phyloP scores from a whole-genome alignment of 2,113 vertebrate species.

The Nerophis lumbriciformis region DNA sequence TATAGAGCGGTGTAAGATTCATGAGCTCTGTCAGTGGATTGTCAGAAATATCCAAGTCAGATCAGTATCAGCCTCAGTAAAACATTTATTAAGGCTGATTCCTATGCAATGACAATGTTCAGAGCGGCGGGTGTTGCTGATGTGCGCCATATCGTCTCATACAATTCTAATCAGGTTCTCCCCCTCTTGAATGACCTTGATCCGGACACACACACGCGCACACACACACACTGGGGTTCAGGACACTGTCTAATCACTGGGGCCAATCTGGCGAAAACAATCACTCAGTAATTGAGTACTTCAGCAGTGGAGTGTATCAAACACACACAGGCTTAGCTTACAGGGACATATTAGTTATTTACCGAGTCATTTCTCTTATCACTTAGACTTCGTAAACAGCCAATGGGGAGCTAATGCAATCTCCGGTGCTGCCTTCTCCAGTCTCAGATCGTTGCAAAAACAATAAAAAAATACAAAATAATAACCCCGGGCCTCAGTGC shows the following conservation, averaged over 20 bases:
- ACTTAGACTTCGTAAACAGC: conserved; percentile 68
- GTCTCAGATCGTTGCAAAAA: conserved; percentile 38
- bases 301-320: conserved; percentile 55
- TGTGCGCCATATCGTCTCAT: conserved; percentile 28
- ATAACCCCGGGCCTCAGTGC: conserved; percentile 15
- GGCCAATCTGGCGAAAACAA: conserved; percentile 66
- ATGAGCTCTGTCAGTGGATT: conserved; percentile 42
- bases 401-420: conserved; percentile 62
- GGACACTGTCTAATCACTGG: conserved; percentile 52
- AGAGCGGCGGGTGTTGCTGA: conserved; percentile 25
- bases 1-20: conserved; percentile 37
- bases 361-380: conserved; percentile 69
- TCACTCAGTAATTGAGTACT: conserved; percentile 68
- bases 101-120: conserved; percentile 25
- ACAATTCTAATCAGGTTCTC: conserved; percentile 38
- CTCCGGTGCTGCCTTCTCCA: conserved; percentile 52
- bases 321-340: conserved; percentile 39
- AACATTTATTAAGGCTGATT: conserved; percentile 52
- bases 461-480: conserved; percentile 10
- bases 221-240: conserved; percentile 1
- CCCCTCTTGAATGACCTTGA: conserved; percentile 49
- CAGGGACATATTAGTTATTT: conserved; percentile 61
- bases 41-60: conserved; percentile 45
- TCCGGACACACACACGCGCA: conserved; percentile 2
- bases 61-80: conserved; percentile 36